phyloP scores from a whole-genome alignment of 2,113 vertebrate genomes.

The Columba livia region DNA sequence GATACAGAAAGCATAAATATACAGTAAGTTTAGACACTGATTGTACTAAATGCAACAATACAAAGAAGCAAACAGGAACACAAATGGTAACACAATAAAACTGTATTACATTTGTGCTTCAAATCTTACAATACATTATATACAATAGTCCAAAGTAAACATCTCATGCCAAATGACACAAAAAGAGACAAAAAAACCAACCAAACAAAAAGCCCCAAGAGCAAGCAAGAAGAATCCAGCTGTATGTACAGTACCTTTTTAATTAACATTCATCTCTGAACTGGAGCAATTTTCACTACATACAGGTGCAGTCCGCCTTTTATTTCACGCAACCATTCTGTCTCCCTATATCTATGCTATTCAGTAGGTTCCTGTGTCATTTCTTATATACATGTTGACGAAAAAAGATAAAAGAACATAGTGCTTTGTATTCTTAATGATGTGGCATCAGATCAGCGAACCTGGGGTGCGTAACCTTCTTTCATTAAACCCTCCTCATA shows the following conservation, averaged over 20 bases:
- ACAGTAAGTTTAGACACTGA: slow-evolving; percentile 83
- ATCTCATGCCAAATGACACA: slow-evolving; percentile 96
- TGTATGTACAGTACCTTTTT: slow-evolving; percentile 82
- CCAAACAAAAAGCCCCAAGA: slow-evolving; percentile 83
- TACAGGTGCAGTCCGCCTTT: slow-evolving; percentile 78
- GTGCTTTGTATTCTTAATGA: slow-evolving; percentile 82
- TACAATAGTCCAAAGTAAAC: slow-evolving; percentile 98
- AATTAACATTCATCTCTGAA: slow-evolving; percentile 84
- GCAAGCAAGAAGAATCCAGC: slow-evolving; percentile 74
- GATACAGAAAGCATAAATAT: slow-evolving; percentile 84
- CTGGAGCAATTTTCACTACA: slow-evolving; percentile 80
- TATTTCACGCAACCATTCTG: slow-evolving; percentile 72
- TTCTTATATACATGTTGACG: slow-evolving; percentile 82
- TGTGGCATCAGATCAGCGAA: slow-evolving; percentile 84
- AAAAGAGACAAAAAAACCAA: slow-evolving; percentile 77
- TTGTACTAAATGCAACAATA: slow-evolving; percentile 86
- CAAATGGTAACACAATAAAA: slow-evolving; percentile 97
- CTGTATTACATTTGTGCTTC: slow-evolving; percentile 99
- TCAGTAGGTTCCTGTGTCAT: slow-evolving; percentile 81
- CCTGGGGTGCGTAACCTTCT: slow-evolving; percentile 95
- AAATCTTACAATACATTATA: slow-evolving; percentile 97
- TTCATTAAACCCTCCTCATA: slow-evolving; percentile 99
- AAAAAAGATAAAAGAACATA: slow-evolving; percentile 81
- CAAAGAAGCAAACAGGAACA: slow-evolving; percentile 83
- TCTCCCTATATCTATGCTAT: slow-evolving; percentile 89